Evolutionary conservation across 2,888 invertebrate species (phyloP).

Genomic region (Dysmachus trigonus): DNA sequence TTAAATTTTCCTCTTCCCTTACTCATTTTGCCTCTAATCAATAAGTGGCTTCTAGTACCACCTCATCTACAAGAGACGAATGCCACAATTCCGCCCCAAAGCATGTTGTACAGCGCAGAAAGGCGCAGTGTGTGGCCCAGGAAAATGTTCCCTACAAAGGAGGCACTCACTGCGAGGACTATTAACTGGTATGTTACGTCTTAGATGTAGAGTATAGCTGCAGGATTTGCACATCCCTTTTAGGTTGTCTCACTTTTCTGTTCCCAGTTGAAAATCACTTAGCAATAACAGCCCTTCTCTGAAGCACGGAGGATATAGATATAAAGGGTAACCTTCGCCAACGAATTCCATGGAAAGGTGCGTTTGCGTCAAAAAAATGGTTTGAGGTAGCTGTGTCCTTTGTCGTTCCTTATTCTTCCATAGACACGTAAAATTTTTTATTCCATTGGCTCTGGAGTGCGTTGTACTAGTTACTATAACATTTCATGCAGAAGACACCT

Average conservation of each 20-base stretch:
- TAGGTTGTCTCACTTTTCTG: conserved; percentile 12
- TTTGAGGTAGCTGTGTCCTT: not conserved
- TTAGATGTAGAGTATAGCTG: conserved; percentile 5
- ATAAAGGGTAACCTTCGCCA: not conserved
- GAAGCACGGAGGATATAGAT: not conserved
- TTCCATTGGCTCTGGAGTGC: not conserved
- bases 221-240: conserved; percentile 15
- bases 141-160: not conserved
- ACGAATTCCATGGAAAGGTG: not conserved
- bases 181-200: conserved; percentile 9
- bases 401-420: not conserved
- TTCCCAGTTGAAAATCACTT: conserved; percentile 19
- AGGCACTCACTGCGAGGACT: not conserved
- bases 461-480: not conserved
- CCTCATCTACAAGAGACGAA: not conserved
- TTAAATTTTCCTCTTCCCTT: not conserved
- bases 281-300: conserved; percentile 19
- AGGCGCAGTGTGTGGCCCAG: not conserved
- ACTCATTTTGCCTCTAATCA: not conserved
- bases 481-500: conserved; percentile 12
- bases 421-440: conserved; percentile 7
- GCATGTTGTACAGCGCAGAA: not conserved
- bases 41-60: not conserved
- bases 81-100: not conserved
- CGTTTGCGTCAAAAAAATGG: not conserved